A percentile compares a stretch with the other conserved stretches of the same genome.
These are phyloP conservation scores for Amiota communis DNA, from an alignment of 2,888 invertebrate genomes.

Conservation along the genomic window DNA sequence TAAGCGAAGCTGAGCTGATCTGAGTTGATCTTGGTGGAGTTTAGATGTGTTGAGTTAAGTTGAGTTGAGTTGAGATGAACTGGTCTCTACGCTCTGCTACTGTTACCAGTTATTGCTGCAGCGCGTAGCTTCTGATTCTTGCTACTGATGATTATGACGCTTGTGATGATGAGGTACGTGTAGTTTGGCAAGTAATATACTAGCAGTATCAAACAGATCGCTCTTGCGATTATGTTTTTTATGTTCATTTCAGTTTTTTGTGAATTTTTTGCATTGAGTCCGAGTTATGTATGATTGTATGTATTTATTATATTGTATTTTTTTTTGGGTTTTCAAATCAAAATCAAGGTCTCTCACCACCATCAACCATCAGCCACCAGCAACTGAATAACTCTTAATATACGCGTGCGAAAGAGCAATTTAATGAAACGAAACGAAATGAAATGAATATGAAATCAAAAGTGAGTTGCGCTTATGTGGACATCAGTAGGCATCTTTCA, in stretches of 20 bases:
- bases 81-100: too few species aligned
- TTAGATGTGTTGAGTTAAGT: too few species aligned
- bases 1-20: neutral
- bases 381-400: conserved; percentile 35
- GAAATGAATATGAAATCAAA: conserved; percentile 66
- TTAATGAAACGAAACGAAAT: conserved; percentile 67
- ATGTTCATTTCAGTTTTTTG: neutral
- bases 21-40: too few species aligned
- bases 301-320: conserved; percentile 22
- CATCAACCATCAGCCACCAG: conserved; percentile 11
- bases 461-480: conserved; percentile 58
- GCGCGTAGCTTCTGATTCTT: neutral
- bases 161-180: neutral
- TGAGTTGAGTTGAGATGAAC: too few species aligned
- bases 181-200: neutral
- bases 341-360: conserved; percentile 56
- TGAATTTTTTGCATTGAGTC: too few species aligned
- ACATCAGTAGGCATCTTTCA: conserved; percentile 14
- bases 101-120: neutral
- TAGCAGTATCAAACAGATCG: neutral
- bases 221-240: conserved; percentile 6
- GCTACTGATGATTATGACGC: neutral
- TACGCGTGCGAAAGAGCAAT: conserved; percentile 67
- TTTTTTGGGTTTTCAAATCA: conserved; percentile 52
- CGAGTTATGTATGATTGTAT: conserved; percentile 12